A percentile compares a stretch with the other conserved stretches of the same genome.
These are phyloP conservation scores for Pituophis catenifer DNA, from an alignment of 2,113 vertebrate species.

Conservation along the genomic window DNA sequence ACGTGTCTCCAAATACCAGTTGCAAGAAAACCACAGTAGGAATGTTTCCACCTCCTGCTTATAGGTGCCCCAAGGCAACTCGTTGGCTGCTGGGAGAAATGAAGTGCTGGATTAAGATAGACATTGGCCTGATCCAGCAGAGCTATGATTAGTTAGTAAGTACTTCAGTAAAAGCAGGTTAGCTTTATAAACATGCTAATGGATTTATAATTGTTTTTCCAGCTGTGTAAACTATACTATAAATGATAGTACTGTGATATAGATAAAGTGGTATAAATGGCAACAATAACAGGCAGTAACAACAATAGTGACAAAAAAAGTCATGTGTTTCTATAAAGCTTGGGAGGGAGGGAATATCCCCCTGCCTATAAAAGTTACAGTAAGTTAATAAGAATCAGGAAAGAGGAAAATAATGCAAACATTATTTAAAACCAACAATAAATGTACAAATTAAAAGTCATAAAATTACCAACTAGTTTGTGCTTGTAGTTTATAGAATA, in stretches of 20 bases:
- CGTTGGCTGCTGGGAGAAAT: neutral
- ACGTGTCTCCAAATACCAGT: neutral
- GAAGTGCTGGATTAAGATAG: neutral
- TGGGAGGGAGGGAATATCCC: slow-evolving; percentile 17
- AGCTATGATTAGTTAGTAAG: neutral
- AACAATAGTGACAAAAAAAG: neutral
- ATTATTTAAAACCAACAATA: slow-evolving; percentile 63
- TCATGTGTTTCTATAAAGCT: slow-evolving; percentile 17
- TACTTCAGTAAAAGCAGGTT: neutral
- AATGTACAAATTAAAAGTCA: slow-evolving; percentile 53
- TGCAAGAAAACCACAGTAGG: neutral
- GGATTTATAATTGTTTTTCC: slow-evolving; percentile 11
- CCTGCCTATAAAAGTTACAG: slow-evolving; percentile 31
- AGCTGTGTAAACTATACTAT: slow-evolving; percentile 22
- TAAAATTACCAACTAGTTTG: slow-evolving; percentile 58
- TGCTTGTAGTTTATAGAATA: slow-evolving; percentile 58
- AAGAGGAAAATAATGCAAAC: slow-evolving; percentile 54
- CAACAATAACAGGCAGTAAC: neutral
- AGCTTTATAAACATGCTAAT: slow-evolving; percentile 1
- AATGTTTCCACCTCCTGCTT: neutral
- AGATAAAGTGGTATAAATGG: neutral
- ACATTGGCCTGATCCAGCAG: neutral
- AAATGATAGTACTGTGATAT: slow-evolving; percentile 27
- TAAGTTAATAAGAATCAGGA: slow-evolving; percentile 39
- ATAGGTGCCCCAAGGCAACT: neutral